phyloP scores from a whole-genome alignment of 2,888 invertebrate genomes.

The Thymelicus sylvestris region DNA sequence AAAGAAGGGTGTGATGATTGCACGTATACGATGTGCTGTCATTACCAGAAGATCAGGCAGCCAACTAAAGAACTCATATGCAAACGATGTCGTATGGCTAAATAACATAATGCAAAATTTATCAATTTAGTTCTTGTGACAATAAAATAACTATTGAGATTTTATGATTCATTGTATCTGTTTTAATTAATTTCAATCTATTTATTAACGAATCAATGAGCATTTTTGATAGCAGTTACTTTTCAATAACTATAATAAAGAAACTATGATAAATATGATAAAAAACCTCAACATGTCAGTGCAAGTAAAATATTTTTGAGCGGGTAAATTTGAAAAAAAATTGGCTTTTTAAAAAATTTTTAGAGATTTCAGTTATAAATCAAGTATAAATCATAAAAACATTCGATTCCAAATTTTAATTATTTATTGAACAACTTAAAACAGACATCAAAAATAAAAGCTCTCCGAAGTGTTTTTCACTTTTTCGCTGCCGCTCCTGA shows the following conservation, averaged over 20 bases:
- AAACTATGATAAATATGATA: too few species aligned
- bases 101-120: not conserved
- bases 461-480: slow-evolving; percentile 64
- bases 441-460: slow-evolving; percentile 61
- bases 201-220: too few species aligned
- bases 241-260: too few species aligned
- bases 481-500: slow-evolving; percentile 59
- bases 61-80: slow-evolving; percentile 29
- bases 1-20: slow-evolving; percentile 54
- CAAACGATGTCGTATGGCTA: slow-evolving; percentile 18
- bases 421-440: slow-evolving; percentile 24
- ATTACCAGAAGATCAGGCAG: slow-evolving; percentile 44
- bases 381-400: not conserved
- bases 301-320: too few species aligned
- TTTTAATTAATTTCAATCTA: too few species aligned
- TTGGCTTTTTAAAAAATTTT: too few species aligned
- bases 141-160: not conserved
- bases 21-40: slow-evolving; percentile 58
- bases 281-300: too few species aligned
- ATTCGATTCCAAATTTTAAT: slow-evolving; percentile 12
- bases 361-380: too few species aligned
- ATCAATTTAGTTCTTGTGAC: not conserved
- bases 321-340: too few species aligned
- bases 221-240: too few species aligned
- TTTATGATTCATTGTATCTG: too few species aligned